These are phyloP conservation scores for Drosophila watanabei DNA, from an alignment of 1,140 invertebrate species.

Conservation along the genomic window DNA sequence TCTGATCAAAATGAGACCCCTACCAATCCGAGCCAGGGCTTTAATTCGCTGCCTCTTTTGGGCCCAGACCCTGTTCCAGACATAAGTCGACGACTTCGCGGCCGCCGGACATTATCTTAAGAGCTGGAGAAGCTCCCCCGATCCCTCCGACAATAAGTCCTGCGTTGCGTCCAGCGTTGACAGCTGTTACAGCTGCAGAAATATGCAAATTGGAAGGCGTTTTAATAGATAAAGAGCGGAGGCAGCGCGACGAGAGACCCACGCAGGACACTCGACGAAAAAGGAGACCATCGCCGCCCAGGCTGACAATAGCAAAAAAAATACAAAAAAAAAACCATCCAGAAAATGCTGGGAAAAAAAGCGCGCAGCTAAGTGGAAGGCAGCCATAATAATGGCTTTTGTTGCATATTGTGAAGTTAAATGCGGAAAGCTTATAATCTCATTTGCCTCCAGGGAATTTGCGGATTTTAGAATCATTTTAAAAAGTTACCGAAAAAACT, in stretches of 20 bases:
- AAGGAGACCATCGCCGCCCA: constrained; percentile 48
- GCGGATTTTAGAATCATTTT: constrained; percentile 25
- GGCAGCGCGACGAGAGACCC: constrained; percentile 58
- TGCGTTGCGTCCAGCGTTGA: constrained; percentile 69
- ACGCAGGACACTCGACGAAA: constrained; percentile 76
- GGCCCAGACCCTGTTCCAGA: constrained; percentile 29
- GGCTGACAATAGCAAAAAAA: constrained; percentile 53
- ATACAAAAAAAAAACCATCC: constrained; percentile 30
- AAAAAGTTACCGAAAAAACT: background rate
- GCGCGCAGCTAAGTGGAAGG: constrained; percentile 46
- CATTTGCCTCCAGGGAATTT: constrained; percentile 59
- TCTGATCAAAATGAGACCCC: constrained; percentile 8
- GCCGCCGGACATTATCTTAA: constrained; percentile 69
- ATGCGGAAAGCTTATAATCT: constrained; percentile 76
- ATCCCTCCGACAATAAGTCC: constrained; percentile 72
- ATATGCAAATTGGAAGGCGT: constrained; percentile 83
- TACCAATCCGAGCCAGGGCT: constrained; percentile 30
- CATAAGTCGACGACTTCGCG: constrained; percentile 36
- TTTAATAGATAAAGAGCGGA: constrained; percentile 82
- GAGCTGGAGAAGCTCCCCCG: constrained; percentile 37
- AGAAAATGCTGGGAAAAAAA: constrained; percentile 50
- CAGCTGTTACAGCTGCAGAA: constrained; percentile 83
- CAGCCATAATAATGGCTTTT: constrained; percentile 76
- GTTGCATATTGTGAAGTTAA: constrained; percentile 77
- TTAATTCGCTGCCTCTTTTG: constrained; percentile 62